Conservation (phyloP, 1,140 invertebrate genomes). For the Colletes gigas region DNA sequence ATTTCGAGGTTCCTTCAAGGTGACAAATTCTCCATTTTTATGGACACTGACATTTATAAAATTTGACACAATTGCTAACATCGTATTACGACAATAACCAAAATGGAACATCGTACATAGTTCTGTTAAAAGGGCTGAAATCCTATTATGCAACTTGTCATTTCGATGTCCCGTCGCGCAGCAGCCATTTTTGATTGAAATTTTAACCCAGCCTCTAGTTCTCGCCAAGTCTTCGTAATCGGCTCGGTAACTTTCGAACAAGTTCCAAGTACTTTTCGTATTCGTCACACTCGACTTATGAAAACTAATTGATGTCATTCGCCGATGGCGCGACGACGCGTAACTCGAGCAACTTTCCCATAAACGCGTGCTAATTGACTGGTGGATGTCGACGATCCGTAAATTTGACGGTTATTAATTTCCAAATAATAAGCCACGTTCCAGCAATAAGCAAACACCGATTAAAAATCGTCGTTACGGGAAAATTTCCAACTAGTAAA, state of each 20-base stretch:
- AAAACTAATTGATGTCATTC: conserved; percentile 21
- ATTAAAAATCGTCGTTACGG: too few relatives aligned
- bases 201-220: background rate
- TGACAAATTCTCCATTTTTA: too few relatives aligned
- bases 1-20: too few relatives aligned
- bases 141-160: background rate
- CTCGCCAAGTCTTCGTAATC: background rate
- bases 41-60: too few relatives aligned
- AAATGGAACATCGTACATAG: background rate
- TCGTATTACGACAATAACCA: background rate
- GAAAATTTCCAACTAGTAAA: too few relatives aligned
- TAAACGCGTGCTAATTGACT: background rate
- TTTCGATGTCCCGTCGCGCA: background rate
- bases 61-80: too few relatives aligned
- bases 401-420: background rate
- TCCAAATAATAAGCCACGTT: background rate
- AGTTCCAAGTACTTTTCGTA: conserved; percentile 5
- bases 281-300: background rate
- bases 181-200: background rate
- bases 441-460: background rate
- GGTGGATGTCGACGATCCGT: background rate
- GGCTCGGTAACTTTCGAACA: background rate
- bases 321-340: background rate
- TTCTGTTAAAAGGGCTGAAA: background rate
- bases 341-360: background rate